Base-by-base conservation (phyloP, 2,888 invertebrate species). In the Agonopterix arenella region DNA sequence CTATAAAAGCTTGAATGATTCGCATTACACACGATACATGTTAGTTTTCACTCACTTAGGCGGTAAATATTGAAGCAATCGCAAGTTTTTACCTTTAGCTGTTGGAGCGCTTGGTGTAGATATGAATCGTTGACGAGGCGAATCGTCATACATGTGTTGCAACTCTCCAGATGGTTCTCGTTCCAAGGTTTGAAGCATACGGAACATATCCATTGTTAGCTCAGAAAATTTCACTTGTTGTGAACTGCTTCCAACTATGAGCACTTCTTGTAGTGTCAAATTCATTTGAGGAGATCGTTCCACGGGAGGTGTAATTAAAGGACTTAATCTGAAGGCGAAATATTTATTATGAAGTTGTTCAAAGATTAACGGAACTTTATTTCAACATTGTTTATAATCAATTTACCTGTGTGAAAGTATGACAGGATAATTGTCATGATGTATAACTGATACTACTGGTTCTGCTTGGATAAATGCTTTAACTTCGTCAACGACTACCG, bases 171-270 rank as follows among this genome's bases (percentile, higher is more conserved):
- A 94, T 9, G 97, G 96, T 74, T 98, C 98, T 57, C 97, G 90
- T 78, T 98, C 98, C 54, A 98, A 84, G 0, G 97, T 97, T 84
- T 98, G 98, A 53, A 98, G 91, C 94, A 98, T 98, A 65, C 98
- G 91, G 83, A 96, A 98, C 98, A 98, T 98, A 86, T 98, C 98
- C 91, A 98, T 94, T 10, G 98, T 98, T 61, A 98, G 89, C 82
- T 98, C 98, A 61, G 97, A 97, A 86, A 98, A 98, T 84, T 98
- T 98, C 37, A 97, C 96, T 91, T 98, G 98, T 71, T 97, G 96
- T 59, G 95, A 93, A 68, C 95, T 95, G 78, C 97, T 97, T 52
- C 98, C 98, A 52, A 98, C 94, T 59, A 98, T 97, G 52, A 98
- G 90, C 58, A 97, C 97, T 88, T 98, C 98, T 90, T 98, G 97